A percentile compares a stretch with the other conserved stretches of the same genome.
phyloP scores from a whole-genome alignment of 2,797 vertebrate species.

The Acanthurus tractus region DNA sequence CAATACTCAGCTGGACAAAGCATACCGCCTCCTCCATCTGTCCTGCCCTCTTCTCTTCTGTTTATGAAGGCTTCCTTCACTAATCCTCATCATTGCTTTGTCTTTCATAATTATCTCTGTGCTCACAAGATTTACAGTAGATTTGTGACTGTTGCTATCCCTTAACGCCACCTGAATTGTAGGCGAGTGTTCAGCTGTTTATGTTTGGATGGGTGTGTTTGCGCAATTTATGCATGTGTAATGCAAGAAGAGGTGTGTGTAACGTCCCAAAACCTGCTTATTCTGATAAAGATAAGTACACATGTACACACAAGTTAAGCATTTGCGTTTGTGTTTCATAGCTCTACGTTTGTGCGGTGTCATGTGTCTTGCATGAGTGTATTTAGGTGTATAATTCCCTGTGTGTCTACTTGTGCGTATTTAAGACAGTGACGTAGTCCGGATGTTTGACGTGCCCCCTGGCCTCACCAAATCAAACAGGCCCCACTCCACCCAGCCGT shows the following conservation, averaged over 20 bases:
- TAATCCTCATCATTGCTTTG: slow-evolving; percentile 22
- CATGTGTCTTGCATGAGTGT: not conserved
- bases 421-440: slow-evolving; percentile 3
- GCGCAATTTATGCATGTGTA: not conserved
- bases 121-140: slow-evolving; percentile 10
- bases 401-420: slow-evolving; percentile 11
- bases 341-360: slow-evolving; percentile 3
- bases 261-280: not conserved
- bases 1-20: slow-evolving; percentile 69
- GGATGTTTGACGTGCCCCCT: slow-evolving; percentile 19
- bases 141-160: not conserved
- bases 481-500: slow-evolving; percentile 15
- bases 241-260: slow-evolving; percentile 2
- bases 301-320: not conserved
- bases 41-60: slow-evolving; percentile 65
- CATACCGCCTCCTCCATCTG: slow-evolving; percentile 74
- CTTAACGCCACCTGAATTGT: slow-evolving; percentile 1
- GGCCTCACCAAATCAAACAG: slow-evolving; percentile 29
- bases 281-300: slow-evolving; percentile 4
- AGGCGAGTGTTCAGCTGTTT: slow-evolving; percentile 9
- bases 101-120: slow-evolving; percentile 21
- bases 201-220: slow-evolving; percentile 1
- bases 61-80: slow-evolving; percentile 50
- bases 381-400: not conserved
- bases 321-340: not conserved